Evolutionary conservation across 2,888 invertebrate species (phyloP).

Genomic region (Troilus luridus): DNA sequence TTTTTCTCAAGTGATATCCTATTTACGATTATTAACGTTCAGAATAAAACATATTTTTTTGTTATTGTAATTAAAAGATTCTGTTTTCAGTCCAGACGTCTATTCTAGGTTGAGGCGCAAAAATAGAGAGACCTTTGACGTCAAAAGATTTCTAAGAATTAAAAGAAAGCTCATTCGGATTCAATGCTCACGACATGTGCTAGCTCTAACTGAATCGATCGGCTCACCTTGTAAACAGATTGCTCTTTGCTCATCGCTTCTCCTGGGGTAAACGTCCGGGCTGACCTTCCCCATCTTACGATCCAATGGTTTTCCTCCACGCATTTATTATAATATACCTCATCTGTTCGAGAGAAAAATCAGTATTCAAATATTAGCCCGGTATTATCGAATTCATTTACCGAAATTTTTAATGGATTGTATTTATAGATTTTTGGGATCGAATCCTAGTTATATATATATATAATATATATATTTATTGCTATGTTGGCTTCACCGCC

Average conservation of each 20-base stretch:
- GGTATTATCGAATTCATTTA: not conserved
- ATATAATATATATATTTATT: too few relatives aligned
- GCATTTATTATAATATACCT: not conserved
- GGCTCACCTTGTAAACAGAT: constrained; percentile 13
- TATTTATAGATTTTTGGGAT: too few relatives aligned
- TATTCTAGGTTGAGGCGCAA: not conserved
- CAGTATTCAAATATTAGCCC: not conserved
- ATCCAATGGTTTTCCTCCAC: not conserved
- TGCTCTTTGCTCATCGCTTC: not conserved
- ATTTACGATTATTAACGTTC: not conserved
- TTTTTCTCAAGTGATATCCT: too few relatives aligned
- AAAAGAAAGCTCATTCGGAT: constrained; percentile 19
- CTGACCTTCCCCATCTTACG: not conserved
- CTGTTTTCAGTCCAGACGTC: not conserved
- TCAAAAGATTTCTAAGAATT: constrained; percentile 36
- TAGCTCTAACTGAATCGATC: constrained; percentile 22
- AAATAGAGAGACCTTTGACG: constrained; percentile 26
- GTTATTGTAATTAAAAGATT: not conserved
- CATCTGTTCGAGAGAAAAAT: not conserved
- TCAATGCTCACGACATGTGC: constrained; percentile 22
- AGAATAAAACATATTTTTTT: not conserved
- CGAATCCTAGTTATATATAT: too few relatives aligned
- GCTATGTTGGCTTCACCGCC: too few relatives aligned
- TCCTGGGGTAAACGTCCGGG: not conserved
- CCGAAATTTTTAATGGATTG: too few relatives aligned